Conservation (phyloP, 2,888 invertebrate genomes). For the Clusia tigrina region DNA sequence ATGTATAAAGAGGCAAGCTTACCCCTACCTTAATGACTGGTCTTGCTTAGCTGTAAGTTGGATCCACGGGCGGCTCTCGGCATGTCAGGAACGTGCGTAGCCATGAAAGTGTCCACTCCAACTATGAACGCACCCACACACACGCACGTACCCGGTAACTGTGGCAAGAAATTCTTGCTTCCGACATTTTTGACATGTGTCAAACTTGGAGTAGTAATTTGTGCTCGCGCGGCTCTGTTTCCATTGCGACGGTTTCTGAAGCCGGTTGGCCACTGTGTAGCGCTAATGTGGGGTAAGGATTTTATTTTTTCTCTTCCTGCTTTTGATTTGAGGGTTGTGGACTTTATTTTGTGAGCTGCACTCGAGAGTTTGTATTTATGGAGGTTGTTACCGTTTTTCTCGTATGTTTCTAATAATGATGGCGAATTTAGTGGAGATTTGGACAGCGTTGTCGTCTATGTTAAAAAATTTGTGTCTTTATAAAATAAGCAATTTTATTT, state of each 20-base stretch:
- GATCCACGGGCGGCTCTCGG: too few relatives aligned
- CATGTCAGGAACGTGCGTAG: slow-evolving; percentile 7
- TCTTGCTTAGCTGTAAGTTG: not conserved
- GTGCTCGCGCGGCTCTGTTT: slow-evolving; percentile 9
- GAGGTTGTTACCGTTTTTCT: not conserved
- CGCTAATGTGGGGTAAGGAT: not conserved
- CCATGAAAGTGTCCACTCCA: slow-evolving; percentile 14
- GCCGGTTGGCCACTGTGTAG: too few relatives aligned
- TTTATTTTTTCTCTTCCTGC: too few relatives aligned
- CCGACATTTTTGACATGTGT: slow-evolving; percentile 30
- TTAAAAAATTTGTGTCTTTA: slow-evolving; percentile 6
- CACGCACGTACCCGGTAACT: too few relatives aligned
- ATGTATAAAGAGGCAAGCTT: not conserved
- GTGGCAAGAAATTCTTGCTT: not conserved
- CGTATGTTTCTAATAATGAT: not conserved
- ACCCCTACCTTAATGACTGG: not conserved
- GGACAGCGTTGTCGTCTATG: not conserved
- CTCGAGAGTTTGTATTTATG: not conserved
- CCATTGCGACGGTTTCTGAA: not conserved
- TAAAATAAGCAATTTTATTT: too few relatives aligned
- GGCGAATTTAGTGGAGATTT: too few relatives aligned
- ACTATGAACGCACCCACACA: too few relatives aligned
- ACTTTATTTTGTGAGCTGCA: not conserved
- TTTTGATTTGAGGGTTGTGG: not conserved
- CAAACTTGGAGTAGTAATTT: slow-evolving; percentile 27